A percentile compares a stretch with the other conserved stretches of the same genome.
Conservation (phyloP, 23 tunicate genomes). For the Botrylloides violaceus region DNA sequence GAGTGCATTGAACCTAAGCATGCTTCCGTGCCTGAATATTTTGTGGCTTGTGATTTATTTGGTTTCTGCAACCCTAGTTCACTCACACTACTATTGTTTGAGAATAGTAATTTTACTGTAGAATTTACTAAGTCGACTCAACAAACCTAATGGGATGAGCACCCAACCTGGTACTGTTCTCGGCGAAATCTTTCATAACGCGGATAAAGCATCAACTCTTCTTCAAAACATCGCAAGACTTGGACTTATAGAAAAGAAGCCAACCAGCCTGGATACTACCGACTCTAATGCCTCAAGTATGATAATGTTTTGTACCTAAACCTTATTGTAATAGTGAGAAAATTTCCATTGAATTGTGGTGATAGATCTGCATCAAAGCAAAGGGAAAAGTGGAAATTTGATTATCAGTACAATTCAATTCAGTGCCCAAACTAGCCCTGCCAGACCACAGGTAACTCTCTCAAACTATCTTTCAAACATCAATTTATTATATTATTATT, state of each 20-base stretch:
- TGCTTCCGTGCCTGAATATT: no score
- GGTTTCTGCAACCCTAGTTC: neutral
- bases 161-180: slow-evolving; percentile 74
- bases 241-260: slow-evolving; percentile 26
- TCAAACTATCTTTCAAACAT: no score
- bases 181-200: slow-evolving; percentile 62
- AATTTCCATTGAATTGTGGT: neutral
- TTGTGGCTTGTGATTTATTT: no score
- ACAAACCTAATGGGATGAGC: slow-evolving; percentile 53
- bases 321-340: neutral
- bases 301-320: neutral
- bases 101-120: slow-evolving; percentile 1
- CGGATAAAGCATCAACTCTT: slow-evolving; percentile 74
- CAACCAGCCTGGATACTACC: neutral
- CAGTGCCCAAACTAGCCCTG: slow-evolving; percentile 84
- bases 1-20: no score
- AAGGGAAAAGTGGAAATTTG: slow-evolving; percentile 50
- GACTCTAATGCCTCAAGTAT: neutral
- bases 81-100: neutral
- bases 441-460: slow-evolving; percentile 48
- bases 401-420: slow-evolving; percentile 78
- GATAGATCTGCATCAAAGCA: neutral
- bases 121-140: slow-evolving; percentile 58
- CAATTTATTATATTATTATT: no score
- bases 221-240: slow-evolving; percentile 72